Evolutionary conservation across 2,113 vertebrate species (phyloP).

Genomic region (Neoarius graeffei): DNA sequence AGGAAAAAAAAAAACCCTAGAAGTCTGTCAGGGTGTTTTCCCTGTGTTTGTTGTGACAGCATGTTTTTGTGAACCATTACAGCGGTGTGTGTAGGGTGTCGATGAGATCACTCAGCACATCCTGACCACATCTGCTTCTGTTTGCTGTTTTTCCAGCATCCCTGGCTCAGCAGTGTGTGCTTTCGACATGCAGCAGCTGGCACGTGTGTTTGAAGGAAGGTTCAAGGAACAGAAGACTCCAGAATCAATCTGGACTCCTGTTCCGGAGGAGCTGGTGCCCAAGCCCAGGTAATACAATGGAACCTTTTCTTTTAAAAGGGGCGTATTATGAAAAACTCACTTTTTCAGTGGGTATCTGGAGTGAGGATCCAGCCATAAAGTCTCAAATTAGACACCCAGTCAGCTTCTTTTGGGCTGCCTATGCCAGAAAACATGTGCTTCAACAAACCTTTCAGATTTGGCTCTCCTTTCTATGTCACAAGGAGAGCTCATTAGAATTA

Average conservation of each 20-base stretch:
- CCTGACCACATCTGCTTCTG: constrained; percentile 41
- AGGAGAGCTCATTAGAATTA: too few species aligned
- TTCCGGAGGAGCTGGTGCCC: constrained; percentile 90
- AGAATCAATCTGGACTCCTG: constrained; percentile 93
- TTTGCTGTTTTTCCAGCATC: constrained; percentile 74
- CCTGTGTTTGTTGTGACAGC: not conserved
- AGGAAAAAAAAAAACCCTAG: not conserved
- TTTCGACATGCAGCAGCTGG: constrained; percentile 94
- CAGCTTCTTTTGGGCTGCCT: too few species aligned
- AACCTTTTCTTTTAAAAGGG: not conserved
- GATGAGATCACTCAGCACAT: constrained; percentile 36
- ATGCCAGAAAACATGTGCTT: too few species aligned
- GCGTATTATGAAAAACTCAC: too few species aligned
- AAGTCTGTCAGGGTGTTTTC: not conserved
- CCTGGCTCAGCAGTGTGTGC: constrained; percentile 93
- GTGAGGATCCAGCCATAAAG: too few species aligned
- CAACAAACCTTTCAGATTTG: too few species aligned
- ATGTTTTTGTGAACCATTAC: not conserved
- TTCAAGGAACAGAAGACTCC: constrained; percentile 96
- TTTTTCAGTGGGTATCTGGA: too few species aligned
- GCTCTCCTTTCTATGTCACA: too few species aligned
- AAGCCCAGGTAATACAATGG: constrained; percentile 81
- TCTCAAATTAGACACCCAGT: too few species aligned
- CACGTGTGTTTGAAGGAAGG: constrained; percentile 86
- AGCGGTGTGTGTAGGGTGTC: not conserved